Evolutionary conservation across 2,113 vertebrate genomes (phyloP).

Genomic region (Grus americana): DNA sequence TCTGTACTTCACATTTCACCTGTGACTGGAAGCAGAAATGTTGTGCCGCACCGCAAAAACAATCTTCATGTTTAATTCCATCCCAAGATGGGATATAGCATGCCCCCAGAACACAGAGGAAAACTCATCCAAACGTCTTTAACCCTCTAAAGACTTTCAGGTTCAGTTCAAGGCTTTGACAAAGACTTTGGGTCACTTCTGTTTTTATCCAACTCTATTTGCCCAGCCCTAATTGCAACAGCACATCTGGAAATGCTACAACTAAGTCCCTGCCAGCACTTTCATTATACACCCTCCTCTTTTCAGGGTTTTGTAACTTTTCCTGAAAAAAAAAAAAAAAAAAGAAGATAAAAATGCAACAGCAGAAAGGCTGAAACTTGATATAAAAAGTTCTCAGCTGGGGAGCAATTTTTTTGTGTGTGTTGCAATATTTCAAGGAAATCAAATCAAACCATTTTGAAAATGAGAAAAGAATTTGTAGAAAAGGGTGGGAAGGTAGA

Average conservation of each 20-base stretch:
- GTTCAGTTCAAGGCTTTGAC: conserved; percentile 24
- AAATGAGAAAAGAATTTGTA: conserved; percentile 34
- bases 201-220: conserved; percentile 25
- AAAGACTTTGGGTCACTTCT: conserved; percentile 29
- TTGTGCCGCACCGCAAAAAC: accelerated
- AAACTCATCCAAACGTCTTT: background rate
- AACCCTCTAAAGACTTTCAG: background rate
- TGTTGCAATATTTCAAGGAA: conserved; percentile 56
- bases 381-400: conserved; percentile 43
- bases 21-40: background rate
- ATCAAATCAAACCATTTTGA: conserved; percentile 21
- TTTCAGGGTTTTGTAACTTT: conserved; percentile 43
- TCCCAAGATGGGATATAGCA: background rate
- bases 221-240: conserved; percentile 33
- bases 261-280: conserved; percentile 1
- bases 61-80: background rate
- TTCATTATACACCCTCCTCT: conserved; percentile 35
- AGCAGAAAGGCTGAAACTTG: conserved; percentile 43
- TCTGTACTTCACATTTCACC: background rate
- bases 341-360: background rate
- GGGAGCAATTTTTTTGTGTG: conserved; percentile 23
- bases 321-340: background rate
- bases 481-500: background rate
- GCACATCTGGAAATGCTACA: conserved; percentile 67
- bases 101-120: background rate